These are phyloP conservation scores for Cantharis flavilabris DNA, from an alignment of 2,888 invertebrate genomes.

Conservation along the genomic window DNA sequence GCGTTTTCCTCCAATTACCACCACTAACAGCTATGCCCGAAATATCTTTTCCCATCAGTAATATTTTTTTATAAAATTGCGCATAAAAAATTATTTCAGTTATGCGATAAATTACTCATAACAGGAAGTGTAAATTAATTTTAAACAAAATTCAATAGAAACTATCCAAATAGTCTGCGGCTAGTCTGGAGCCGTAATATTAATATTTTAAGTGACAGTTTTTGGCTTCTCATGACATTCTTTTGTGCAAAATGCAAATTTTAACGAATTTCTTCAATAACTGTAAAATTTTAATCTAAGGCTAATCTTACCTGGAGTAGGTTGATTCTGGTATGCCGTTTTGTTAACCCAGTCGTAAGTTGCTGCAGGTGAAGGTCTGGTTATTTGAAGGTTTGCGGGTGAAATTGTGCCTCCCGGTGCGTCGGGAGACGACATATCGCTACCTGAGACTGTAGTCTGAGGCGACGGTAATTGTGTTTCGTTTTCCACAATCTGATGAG, in stretches of 20 bases:
- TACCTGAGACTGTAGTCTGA: conserved; percentile 63
- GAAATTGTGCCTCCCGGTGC: conserved; percentile 49
- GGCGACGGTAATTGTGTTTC: conserved; percentile 59
- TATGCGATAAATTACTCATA: neutral
- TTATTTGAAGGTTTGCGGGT: conserved; percentile 53
- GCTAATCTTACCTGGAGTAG: conserved; percentile 74
- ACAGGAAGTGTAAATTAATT: neutral
- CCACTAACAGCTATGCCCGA: too few relatives aligned
- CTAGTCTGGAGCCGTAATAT: neutral
- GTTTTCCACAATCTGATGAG: conserved; percentile 46
- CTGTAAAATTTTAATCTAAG: neutral
- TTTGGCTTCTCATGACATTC: neutral
- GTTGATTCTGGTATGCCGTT: conserved; percentile 81
- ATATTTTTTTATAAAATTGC: neutral
- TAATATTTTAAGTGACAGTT: neutral
- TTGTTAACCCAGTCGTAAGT: conserved; percentile 94
- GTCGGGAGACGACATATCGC: conserved; percentile 66
- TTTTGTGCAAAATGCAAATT: neutral
- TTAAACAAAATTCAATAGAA: neutral
- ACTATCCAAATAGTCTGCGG: too few relatives aligned
- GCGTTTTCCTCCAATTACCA: too few relatives aligned
- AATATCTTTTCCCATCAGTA: neutral
- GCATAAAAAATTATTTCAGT: neutral
- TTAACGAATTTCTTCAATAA: neutral
- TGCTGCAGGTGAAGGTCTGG: conserved; percentile 72